Base-by-base conservation (phyloP, 2,113 vertebrate species). In the Anhinga anhinga region DNA sequence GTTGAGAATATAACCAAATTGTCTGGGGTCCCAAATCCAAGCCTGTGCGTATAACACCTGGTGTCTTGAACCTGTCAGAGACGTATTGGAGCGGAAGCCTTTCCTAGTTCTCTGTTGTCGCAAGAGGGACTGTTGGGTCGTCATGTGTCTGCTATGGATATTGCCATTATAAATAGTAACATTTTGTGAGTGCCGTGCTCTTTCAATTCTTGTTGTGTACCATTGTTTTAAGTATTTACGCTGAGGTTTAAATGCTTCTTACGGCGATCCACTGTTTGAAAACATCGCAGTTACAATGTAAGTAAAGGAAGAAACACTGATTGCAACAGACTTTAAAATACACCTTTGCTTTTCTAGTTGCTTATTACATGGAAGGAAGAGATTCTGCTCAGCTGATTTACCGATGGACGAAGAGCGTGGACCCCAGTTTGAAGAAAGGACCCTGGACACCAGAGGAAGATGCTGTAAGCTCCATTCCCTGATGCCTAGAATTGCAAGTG, bases 361-460 rank as follows among this genome's bases (percentile, higher is more conserved):
- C 99, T 22, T 99, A 99, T 97, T 99, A 99, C 97, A 99, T 99
- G 99, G 99, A 99, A 59, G 99, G 99, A 7, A 98, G 99, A 36
- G 98, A 99, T 73, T 98, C 98, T 8, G 58, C 98, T 91, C 99
- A 99, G 96, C 97, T 99, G 69, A 97, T 99, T 80, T 99, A 99
- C 90, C 98, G 99, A 8, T 99, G 99, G 99, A 99, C 98, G 14
- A 99, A 99, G 88, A 98, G 98, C 3, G 93, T 99, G 81, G 99
- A 99, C 86, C 99, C 99, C 2, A 96, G 53, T 30, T 85, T 99
- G 94, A 99, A 90, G 84, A 99, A 97, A 90, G 99, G 99, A 1
- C 80, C 81, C 29, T 99, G 99, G 99, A 98, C 98, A 23, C 97
- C 98, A 9, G 96, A 99, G 67, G 99, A 99, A 58, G 99, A 99